Percentiles rank a stretch among this genome's conserved stretches.
phyloP scores from a whole-genome alignment of 2,113 vertebrate species.

The Melanocharis versteri region DNA sequence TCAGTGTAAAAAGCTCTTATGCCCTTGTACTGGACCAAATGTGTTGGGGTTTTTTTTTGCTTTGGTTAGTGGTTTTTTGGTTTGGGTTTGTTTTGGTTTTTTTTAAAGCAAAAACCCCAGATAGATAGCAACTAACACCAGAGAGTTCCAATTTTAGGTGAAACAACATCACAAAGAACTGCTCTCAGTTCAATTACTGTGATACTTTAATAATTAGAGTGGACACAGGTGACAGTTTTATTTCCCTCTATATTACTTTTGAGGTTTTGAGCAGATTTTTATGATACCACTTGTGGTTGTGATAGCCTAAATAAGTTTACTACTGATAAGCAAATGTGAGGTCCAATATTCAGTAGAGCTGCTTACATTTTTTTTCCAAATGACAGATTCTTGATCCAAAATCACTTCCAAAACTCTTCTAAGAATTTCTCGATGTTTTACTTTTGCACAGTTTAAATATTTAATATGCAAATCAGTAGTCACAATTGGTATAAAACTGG shows the following conservation, averaged over 20 bases:
- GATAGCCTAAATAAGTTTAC: not conserved
- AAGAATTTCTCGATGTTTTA: not conserved
- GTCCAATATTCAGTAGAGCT: not conserved
- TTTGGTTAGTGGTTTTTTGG: not conserved
- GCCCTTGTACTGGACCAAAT: not conserved
- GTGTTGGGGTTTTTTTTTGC: accelerated
- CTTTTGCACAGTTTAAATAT: not conserved
- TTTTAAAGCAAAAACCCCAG: not conserved
- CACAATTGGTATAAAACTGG: not conserved
- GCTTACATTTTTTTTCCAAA: not conserved
- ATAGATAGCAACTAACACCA: not conserved
- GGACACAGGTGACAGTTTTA: not conserved
- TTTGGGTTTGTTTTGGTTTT: not conserved
- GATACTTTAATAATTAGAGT: not conserved
- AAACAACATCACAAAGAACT: not conserved
- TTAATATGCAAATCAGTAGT: not conserved
- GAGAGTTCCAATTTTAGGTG: not conserved
- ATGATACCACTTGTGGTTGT: not conserved
- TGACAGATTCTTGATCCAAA: not conserved
- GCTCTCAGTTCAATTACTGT: not conserved
- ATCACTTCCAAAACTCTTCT: not conserved
- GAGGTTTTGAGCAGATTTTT: not conserved
- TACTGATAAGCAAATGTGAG: not conserved
- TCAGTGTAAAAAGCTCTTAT: not conserved
- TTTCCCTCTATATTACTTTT: not conserved